These are phyloP conservation scores for Etheostoma spectabile DNA, from an alignment of 2,113 vertebrate genomes.

Conservation along the genomic window DNA sequence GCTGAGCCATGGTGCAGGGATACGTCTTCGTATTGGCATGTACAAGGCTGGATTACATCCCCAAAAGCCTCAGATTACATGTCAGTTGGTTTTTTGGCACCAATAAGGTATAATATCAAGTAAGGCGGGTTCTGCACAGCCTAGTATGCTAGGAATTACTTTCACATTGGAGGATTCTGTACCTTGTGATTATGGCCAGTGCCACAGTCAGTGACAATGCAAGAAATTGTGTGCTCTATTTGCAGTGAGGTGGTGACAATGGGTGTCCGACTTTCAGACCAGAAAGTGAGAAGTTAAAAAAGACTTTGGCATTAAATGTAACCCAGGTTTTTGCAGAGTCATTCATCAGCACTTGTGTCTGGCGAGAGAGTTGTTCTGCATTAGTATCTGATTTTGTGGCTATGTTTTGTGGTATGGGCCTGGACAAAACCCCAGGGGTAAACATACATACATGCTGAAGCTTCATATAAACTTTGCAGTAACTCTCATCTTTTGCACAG, in stretches of 20 bases:
- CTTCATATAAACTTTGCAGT: not conserved
- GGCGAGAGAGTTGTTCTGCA: not conserved
- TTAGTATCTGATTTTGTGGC: not conserved
- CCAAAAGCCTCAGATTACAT: not conserved
- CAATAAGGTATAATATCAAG: not conserved
- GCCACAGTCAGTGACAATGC: not conserved
- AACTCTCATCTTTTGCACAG: too few relatives aligned
- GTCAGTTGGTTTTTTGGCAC: not conserved
- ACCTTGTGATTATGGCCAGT: not conserved
- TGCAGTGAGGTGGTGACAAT: not conserved
- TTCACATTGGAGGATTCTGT: not conserved
- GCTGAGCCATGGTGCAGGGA: not conserved
- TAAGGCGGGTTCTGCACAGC: not conserved
- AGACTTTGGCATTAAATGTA: not conserved
- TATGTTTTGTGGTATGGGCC: not conserved
- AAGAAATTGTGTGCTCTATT: not conserved
- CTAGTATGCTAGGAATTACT: not conserved
- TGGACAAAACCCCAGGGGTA: conserved; percentile 3
- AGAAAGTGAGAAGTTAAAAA: not conserved
- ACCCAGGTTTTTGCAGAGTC: not conserved
- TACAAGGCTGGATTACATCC: not conserved
- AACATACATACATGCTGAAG: not conserved
- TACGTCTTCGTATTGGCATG: not conserved
- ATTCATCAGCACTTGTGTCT: not conserved
- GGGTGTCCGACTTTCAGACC: not conserved